These are phyloP conservation scores for Falco peregrinus DNA, from an alignment of 2,797 vertebrate genomes.

Conservation along the genomic window DNA sequence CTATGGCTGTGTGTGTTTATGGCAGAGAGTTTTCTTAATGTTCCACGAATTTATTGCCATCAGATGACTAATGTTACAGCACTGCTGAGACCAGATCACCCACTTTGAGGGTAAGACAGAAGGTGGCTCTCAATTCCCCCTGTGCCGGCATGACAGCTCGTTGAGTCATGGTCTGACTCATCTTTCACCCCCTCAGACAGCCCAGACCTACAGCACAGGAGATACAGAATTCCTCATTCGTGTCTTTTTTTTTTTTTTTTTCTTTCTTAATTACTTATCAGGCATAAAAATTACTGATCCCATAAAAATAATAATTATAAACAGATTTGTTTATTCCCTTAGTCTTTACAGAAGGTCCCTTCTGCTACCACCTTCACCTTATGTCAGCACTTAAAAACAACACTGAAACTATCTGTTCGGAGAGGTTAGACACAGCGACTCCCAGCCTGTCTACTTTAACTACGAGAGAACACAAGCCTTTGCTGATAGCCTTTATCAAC, in stretches of 20 bases:
- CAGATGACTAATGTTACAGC: constrained; percentile 8
- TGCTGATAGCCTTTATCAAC: constrained; percentile 18
- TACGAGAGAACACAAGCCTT: not conserved
- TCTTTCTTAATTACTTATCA: not conserved
- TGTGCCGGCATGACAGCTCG: rapidly evolving
- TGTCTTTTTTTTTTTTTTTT: not conserved
- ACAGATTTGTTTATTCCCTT: not conserved
- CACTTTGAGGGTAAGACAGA: constrained; percentile 36
- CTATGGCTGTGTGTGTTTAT: not conserved
- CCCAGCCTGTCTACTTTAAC: not conserved
- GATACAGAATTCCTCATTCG: not conserved
- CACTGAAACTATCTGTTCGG: not conserved
- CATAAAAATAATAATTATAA: constrained; percentile 6
- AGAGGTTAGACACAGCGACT: not conserved
- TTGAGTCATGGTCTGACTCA: constrained; percentile 56
- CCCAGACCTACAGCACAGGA: constrained; percentile 41
- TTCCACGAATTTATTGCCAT: not conserved
- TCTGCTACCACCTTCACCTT: not conserved
- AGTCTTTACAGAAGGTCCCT: not conserved
- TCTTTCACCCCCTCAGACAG: not conserved
- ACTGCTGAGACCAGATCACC: constrained; percentile 31
- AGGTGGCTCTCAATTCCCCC: not conserved
- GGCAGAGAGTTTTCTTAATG: not conserved
- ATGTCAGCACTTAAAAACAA: not conserved
- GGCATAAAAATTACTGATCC: not conserved